Evolutionary conservation across 2,888 invertebrate species (phyloP).

Genomic region (Tachina lurida): DNA sequence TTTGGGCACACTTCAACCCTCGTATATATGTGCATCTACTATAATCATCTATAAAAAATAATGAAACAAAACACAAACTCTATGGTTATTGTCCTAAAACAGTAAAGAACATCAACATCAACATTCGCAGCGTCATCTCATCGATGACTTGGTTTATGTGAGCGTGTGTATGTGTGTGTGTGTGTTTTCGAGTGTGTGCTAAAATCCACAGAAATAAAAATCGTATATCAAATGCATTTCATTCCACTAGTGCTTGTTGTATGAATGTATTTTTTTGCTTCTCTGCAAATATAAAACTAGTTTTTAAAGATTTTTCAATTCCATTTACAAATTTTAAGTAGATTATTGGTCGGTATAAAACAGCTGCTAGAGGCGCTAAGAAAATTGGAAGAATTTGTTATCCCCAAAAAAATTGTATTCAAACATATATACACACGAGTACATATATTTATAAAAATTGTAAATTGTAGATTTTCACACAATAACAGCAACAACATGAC

Average conservation of each 20-base stretch:
- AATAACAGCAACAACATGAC: too few species aligned
- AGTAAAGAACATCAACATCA: conserved; percentile 53
- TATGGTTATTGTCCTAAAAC: conserved; percentile 66
- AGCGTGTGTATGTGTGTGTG: background rate
- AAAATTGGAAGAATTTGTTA: background rate
- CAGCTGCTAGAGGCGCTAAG: background rate
- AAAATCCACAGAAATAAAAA: conserved; percentile 35
- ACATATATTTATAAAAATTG: too few species aligned
- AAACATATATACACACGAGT: too few species aligned
- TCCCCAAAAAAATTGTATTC: too few species aligned
- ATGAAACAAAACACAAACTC: conserved; percentile 54
- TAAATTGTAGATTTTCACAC: too few species aligned
- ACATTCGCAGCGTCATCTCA: conserved; percentile 40
- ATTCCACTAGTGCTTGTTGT: background rate
- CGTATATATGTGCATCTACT: conserved; percentile 17
- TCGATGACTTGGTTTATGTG: background rate
- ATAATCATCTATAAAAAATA: conserved; percentile 32
- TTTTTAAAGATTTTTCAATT: conserved; percentile 28
- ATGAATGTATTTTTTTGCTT: background rate
- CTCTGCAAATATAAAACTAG: conserved; percentile 25
- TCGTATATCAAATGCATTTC: conserved; percentile 41
- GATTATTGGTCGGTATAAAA: conserved; percentile 6
- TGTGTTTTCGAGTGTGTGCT: background rate
- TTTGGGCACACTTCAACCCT: background rate
- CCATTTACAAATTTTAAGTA: conserved; percentile 19